Evolutionary conservation across 2,797 vertebrate species (phyloP).

Genomic region (Hephaestus fuliginosus): DNA sequence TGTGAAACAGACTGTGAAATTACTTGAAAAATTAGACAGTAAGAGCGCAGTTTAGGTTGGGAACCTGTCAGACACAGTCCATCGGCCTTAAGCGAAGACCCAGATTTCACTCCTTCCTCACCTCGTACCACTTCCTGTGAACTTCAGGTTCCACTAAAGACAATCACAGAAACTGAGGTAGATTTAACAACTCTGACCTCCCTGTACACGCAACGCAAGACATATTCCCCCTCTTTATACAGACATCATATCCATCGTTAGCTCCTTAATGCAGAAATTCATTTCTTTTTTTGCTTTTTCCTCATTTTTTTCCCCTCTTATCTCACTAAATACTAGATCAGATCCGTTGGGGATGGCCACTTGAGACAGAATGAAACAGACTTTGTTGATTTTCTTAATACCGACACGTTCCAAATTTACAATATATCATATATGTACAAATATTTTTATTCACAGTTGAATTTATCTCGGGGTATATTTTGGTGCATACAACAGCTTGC

Average conservation of each 20-base stretch:
- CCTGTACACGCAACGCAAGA: neutral
- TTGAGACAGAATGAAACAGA: neutral
- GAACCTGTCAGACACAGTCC: constrained; percentile 51
- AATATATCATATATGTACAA: neutral
- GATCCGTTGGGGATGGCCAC: neutral
- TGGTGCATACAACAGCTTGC: neutral
- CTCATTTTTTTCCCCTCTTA: neutral
- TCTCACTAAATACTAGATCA: neutral
- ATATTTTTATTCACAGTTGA: neutral
- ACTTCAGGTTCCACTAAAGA: constrained; percentile 16
- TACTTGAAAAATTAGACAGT: constrained; percentile 61
- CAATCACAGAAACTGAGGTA: neutral
- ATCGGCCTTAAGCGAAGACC: constrained; percentile 8
- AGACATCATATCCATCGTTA: neutral
- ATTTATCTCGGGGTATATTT: neutral
- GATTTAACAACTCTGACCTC: neutral
- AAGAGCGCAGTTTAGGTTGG: constrained; percentile 35
- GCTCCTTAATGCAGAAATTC: neutral
- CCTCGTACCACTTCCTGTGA: neutral
- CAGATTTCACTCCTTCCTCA: neutral
- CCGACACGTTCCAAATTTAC: neutral
- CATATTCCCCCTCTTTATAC: too few species aligned
- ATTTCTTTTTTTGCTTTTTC: too few species aligned
- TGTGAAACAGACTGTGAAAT: constrained; percentile 75
- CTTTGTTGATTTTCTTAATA: neutral